A percentile compares a stretch with the other conserved stretches of the same genome.
Conservation (phyloP, 23 tunicate species). For the Trididemnum nubilum region DNA sequence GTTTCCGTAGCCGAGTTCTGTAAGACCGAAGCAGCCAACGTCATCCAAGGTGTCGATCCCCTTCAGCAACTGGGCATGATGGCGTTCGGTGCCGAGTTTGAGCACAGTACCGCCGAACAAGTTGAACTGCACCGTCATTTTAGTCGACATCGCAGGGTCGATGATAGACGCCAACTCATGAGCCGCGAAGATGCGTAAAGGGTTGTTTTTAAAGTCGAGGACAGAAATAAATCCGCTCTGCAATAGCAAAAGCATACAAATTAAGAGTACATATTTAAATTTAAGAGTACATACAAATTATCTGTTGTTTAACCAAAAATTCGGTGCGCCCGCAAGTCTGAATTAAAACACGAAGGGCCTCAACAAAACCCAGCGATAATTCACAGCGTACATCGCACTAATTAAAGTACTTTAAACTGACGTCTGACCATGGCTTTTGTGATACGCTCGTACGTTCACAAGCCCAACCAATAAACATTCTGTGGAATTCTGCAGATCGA, state of each 20-base stretch:
- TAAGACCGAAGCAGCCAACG: conserved; percentile 95
- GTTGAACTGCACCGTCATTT: conserved; percentile 99
- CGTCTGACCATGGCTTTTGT: too few relatives aligned
- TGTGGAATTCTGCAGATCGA: too few relatives aligned
- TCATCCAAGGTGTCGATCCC: conserved; percentile 90
- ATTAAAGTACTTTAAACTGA: too few relatives aligned
- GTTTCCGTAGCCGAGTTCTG: conserved; percentile 95
- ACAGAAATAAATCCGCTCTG: conserved; percentile 89
- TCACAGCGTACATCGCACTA: too few relatives aligned
- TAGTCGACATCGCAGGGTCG: conserved; percentile 95
- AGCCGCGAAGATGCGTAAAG: conserved; percentile 91
- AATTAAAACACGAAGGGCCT: too few relatives aligned
- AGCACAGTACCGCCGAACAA: conserved; percentile 97
- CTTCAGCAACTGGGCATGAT: conserved; percentile 69
- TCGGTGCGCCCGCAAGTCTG: too few relatives aligned
- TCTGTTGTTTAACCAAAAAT: too few relatives aligned
- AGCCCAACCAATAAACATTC: too few relatives aligned
- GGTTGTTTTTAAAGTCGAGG: conserved; percentile 84
- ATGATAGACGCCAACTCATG: conserved; percentile 92
- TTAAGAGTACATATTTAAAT: too few relatives aligned
- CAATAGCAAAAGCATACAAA: background rate
- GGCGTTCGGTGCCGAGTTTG: conserved; percentile 90
- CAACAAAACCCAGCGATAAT: too few relatives aligned
- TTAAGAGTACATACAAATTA: too few relatives aligned
- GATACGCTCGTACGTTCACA: too few relatives aligned